Evolutionary conservation across 1,140 invertebrate genomes (phyloP), one percentile per base, ranked within the genome.

Genomic region (Latrodectus geometricus): DNA sequence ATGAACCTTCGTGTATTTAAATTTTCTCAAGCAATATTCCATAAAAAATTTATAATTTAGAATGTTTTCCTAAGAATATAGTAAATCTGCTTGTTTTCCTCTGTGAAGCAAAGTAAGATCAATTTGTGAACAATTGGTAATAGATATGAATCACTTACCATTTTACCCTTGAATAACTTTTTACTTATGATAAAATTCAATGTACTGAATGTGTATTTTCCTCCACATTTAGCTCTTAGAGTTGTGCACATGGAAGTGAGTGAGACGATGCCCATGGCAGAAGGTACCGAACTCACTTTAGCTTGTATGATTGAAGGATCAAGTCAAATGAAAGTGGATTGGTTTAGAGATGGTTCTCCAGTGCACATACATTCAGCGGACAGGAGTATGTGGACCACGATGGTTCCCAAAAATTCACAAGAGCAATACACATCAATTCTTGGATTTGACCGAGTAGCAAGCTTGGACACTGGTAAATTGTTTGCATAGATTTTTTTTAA

Each of bases 261-360:
- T 17, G 87, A 88, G 69, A 35, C 15, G 15, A 86, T 82, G 80
- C 88, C 88, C 9, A 20, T 87, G 0, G 74, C 87, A 21, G 84
- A 80, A 66, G 88, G 88, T 15, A 78, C 77, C 5, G 88, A 88
- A 54, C 23, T 89, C 20, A 84, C 65, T 4, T 52, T 89, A n/a
- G 87, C 88, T 5, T 89, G 88, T 48, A 86, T 88, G 35, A 72
- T 88, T 12, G 35, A 80, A 17, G 88, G 88, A 8, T 88, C 88
- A 0, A 76, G 73, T 8, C 52, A 66, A 9, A 61, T 88, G 69
- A 54, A 83, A 54, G 87, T 89, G 12, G 49, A 74, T 12, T 89
- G 88, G 88, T 85, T 88, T 17, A 88, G 86, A 80, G 88, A 89
- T 50, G 80, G 84, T 8, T 35, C 56, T 54, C 83, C 87, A n/a